A percentile compares a stretch with the other conserved stretches of the same genome.
phyloP scores from a whole-genome alignment of 2,888 invertebrate species.

The Orthosia gothica region DNA sequence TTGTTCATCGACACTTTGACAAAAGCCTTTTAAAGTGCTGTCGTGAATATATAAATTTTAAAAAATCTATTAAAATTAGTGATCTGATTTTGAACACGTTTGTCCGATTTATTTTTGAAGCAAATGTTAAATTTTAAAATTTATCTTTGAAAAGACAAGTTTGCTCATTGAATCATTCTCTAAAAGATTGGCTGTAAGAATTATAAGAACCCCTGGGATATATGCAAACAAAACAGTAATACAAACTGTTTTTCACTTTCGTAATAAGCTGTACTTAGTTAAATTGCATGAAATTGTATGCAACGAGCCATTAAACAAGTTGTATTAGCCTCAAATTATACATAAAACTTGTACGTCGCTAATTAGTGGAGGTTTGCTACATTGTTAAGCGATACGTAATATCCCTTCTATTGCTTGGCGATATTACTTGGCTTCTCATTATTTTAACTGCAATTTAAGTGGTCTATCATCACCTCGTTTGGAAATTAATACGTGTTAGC shows the following conservation, averaged over 20 bases:
- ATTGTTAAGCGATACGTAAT: slow-evolving; percentile 68
- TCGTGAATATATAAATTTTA: slow-evolving; percentile 48
- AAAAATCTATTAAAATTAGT: slow-evolving; percentile 26
- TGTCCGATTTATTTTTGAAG: neutral
- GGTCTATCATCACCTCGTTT: slow-evolving; percentile 63
- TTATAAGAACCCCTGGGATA: neutral
- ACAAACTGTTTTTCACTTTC: slow-evolving; percentile 57
- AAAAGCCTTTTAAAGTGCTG: slow-evolving; percentile 63
- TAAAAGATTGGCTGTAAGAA: neutral
- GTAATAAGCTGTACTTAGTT: slow-evolving; percentile 66
- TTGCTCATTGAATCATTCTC: neutral
- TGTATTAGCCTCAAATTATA: slow-evolving; percentile 73
- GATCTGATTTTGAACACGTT: slow-evolving; percentile 2
- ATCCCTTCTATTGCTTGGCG: slow-evolving; percentile 62
- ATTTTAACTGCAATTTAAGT: slow-evolving; percentile 60
- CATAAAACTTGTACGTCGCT: slow-evolving; percentile 66
- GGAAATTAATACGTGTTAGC: slow-evolving; percentile 48
- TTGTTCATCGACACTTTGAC: slow-evolving; percentile 62
- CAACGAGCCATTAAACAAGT: slow-evolving; percentile 71
- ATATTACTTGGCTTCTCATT: slow-evolving; percentile 65
- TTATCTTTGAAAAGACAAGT: neutral
- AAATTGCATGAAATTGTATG: slow-evolving; percentile 73
- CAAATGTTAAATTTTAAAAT: neutral
- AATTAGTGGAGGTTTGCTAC: slow-evolving; percentile 71
- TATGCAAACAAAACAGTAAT: slow-evolving; percentile 44